Conservation (phyloP, 53 echinoderm and acorn worm genomes). For the Hippasteria phrygiana region DNA sequence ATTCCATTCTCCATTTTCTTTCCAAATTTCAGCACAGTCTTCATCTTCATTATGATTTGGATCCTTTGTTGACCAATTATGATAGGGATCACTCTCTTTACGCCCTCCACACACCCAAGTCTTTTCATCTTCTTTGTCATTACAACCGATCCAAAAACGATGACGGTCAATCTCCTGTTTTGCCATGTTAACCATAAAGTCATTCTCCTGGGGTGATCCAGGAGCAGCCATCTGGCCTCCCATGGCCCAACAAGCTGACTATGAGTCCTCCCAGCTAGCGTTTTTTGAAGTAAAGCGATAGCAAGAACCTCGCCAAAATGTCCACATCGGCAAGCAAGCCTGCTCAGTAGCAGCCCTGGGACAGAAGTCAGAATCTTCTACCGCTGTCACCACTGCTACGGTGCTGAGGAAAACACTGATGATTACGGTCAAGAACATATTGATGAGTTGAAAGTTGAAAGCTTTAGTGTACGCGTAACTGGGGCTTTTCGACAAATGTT, state of each 20-base stretch:
- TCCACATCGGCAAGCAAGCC: background rate
- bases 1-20: background rate
- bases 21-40: background rate
- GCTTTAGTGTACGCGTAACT: too few species aligned
- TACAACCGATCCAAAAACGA: slow-evolving; percentile 20
- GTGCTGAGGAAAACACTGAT: background rate
- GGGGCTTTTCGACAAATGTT: too few species aligned
- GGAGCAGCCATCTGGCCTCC: slow-evolving; percentile 20
- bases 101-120: slow-evolving; percentile 25
- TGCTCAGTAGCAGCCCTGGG: background rate
- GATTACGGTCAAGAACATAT: slow-evolving; percentile 1
- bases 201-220: slow-evolving; percentile 1
- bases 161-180: too few species aligned
- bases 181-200: background rate
- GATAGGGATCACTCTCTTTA: background rate
- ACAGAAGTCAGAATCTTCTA: background rate
- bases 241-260: background rate
- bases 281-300: background rate
- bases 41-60: background rate
- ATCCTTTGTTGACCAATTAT: background rate
- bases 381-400: background rate
- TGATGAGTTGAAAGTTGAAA: background rate
- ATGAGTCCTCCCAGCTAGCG: background rate
- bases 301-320: background rate
- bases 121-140: background rate